These are phyloP conservation scores for Danio choprae DNA, from an alignment of 2,797 vertebrate genomes.

Conservation along the genomic window DNA sequence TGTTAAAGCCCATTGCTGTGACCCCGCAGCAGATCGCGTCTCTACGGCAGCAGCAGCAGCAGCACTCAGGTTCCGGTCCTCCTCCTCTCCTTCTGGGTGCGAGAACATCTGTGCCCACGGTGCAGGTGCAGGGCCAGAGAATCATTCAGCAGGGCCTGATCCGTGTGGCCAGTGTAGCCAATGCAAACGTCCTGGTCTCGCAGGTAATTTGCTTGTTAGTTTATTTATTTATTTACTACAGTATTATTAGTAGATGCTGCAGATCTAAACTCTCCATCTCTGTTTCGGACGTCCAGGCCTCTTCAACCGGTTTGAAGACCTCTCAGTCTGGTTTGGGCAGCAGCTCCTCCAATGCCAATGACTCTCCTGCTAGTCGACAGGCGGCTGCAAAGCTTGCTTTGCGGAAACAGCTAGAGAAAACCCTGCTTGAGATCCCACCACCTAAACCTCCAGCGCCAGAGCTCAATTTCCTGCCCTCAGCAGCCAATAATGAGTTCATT, in stretches of 20 bases:
- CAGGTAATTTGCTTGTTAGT: slow-evolving; percentile 78
- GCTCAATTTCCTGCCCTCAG: slow-evolving; percentile 96
- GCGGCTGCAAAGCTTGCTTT: slow-evolving; percentile 94
- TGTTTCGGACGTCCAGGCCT: slow-evolving; percentile 76
- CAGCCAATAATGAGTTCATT: slow-evolving; percentile 98
- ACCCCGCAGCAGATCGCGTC: slow-evolving; percentile 90
- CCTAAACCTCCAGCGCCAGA: slow-evolving; percentile 94
- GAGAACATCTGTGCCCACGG: slow-evolving; percentile 90
- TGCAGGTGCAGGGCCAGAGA: slow-evolving; percentile 95
- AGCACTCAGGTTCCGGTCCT: slow-evolving; percentile 91
- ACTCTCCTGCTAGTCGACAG: slow-evolving; percentile 93
- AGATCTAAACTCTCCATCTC: not conserved
- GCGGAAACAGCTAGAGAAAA: slow-evolving; percentile 97
- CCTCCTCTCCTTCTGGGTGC: slow-evolving; percentile 93
- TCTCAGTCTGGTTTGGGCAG: slow-evolving; percentile 76
- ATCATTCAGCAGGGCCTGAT: slow-evolving; percentile 98
- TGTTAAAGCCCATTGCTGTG: slow-evolving; percentile 73
- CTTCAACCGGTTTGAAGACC: slow-evolving; percentile 87
- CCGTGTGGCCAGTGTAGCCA: slow-evolving; percentile 93
- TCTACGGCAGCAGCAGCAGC: slow-evolving; percentile 81
- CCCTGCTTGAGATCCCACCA: slow-evolving; percentile 94
- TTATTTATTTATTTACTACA: no score
- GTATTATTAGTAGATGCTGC: not conserved
- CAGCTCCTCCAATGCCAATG: slow-evolving; percentile 75
- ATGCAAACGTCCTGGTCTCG: slow-evolving; percentile 89